Evolutionary conservation across 2,113 vertebrate genomes (phyloP).

Genomic region (Crotalus tigris): DNA sequence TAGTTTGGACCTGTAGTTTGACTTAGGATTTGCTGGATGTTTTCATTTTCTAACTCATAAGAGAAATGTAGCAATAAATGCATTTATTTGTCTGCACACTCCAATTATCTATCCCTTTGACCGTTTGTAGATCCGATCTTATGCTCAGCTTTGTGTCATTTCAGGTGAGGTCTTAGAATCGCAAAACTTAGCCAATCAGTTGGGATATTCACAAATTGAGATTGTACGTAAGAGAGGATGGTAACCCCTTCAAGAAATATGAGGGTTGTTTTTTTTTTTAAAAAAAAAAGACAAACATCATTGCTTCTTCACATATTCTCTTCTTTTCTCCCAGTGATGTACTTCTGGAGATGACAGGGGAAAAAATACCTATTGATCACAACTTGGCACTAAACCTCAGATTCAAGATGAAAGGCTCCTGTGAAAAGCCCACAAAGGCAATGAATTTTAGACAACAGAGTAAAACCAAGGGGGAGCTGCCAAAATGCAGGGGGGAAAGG

Average conservation of each 20-base stretch:
- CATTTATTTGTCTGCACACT: neutral
- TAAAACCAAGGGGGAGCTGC: slow-evolving; percentile 58
- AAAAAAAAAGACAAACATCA: neutral
- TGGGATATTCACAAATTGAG: neutral
- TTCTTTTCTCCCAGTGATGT: neutral
- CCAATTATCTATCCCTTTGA: neutral
- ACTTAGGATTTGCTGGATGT: neutral
- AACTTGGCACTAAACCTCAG: too few relatives aligned
- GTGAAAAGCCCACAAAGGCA: neutral
- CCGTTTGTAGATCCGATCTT: neutral
- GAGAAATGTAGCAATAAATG: neutral
- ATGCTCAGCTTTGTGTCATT: neutral
- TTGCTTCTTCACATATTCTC: neutral
- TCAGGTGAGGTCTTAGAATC: neutral
- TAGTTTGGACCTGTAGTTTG: neutral
- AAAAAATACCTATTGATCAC: neutral
- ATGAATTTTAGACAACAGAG: slow-evolving; percentile 49
- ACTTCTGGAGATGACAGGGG: neutral
- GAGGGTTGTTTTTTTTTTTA: neutral
- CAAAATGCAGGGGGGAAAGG: slow-evolving; percentile 52
- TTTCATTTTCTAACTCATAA: neutral
- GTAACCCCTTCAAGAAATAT: neutral
- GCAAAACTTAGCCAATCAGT: neutral
- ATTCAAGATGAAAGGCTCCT: neutral
- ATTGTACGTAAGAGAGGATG: neutral